phyloP scores from a whole-genome alignment of 2,888 invertebrate species.

The Lithophane socia region DNA sequence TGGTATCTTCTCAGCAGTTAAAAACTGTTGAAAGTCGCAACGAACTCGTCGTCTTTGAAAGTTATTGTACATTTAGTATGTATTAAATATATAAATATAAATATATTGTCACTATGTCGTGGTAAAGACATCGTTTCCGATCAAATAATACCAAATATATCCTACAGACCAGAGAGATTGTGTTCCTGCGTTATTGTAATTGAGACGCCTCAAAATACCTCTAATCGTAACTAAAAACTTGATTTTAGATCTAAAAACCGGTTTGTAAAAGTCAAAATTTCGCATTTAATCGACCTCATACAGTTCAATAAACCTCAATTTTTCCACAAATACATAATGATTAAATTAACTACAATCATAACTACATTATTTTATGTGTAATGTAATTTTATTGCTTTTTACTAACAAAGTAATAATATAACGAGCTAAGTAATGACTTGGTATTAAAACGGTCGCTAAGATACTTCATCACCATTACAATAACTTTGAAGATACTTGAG shows the following conservation, averaged over 20 bases:
- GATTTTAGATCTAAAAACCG: neutral
- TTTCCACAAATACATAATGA: neutral
- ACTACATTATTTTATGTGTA: conserved; percentile 1
- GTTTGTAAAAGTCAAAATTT: neutral
- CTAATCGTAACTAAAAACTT: neutral
- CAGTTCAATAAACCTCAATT: neutral
- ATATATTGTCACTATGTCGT: neutral
- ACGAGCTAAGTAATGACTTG: neutral
- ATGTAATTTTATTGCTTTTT: conserved; percentile 13
- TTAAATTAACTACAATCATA: neutral
- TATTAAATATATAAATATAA: too few relatives aligned
- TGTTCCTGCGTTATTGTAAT: neutral
- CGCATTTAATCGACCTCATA: neutral
- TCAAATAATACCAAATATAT: neutral
- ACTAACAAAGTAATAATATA: neutral
- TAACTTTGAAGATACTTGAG: conserved; percentile 5
- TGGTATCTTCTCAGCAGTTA: neutral
- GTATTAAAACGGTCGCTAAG: conserved; percentile 5
- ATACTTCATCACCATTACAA: conserved; percentile 33
- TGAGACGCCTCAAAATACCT: neutral
- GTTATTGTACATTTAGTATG: neutral
- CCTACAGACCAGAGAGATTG: neutral
- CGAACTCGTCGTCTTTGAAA: neutral
- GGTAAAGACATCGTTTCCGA: neutral
- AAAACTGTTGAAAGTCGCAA: neutral